Base-by-base conservation (phyloP, 1,140 invertebrate genomes). In the Nylanderia fulva region DNA sequence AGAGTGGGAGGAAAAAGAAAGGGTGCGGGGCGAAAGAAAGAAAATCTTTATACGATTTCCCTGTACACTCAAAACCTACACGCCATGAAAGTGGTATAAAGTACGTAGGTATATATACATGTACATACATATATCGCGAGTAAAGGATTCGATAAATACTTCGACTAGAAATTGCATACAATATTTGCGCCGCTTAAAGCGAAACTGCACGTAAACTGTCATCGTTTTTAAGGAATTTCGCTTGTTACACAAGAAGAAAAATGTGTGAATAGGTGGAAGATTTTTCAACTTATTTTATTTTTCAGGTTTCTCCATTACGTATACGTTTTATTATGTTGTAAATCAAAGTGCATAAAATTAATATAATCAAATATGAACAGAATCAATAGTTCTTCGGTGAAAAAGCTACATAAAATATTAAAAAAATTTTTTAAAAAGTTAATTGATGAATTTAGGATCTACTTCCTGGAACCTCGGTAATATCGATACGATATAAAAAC, bases 111-210 rank as follows among this genome's bases (percentile, higher is more conserved):
- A 13, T 11, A 36, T 36, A 24, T 42, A 21, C 0, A 27, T 75
- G 0, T 33, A 21, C n/a, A 39, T 42, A 7, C 18, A 42, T 42
- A 6, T n/a, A 42, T 33, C 0, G 24, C 24, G 24, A 60, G n/a
- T 52, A 52, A 79, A 21, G 13, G 15, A 33, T 1, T 66, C 45
- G 15, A 79, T 54, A 5, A 79, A 56, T 68, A 24, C 5, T 18
- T 79, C 21, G 15, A 39, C 0, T 7, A 54, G 11, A 68, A 79
- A 79, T 79, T 33, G 21, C 63, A 39, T 68, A 68, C 9, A 68
- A 48, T 79, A 68, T 56, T 68, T 68, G 24, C 15, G 21, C n/a
- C 24, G n/a, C 8, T 66, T 52, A 45, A 9, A 45, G 6, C 18
- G 39, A 66, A 68, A 52, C 21, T 79, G 15, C 15, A 15, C 5